Base-by-base conservation (phyloP, 2,888 invertebrate genomes). In the Holacanthella duospinosa region DNA sequence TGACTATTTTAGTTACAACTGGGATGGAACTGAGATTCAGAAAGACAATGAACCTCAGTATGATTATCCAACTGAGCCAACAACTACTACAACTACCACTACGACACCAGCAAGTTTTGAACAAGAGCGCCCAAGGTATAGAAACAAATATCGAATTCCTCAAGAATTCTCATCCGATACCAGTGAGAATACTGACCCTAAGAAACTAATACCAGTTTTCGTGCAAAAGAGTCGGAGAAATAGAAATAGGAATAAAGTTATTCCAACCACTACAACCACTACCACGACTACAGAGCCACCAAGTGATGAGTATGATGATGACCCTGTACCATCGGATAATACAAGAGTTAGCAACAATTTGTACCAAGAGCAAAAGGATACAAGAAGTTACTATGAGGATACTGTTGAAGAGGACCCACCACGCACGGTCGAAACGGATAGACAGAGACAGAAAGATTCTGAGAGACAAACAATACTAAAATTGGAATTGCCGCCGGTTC, bases 251-350 rank as follows among this genome's bases (percentile, higher is more conserved):
- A 61, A 26, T n/a, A 28, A 29, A 21, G 25, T 69, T 61, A 59
- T 61, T 59, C 9, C 58, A 1, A 55, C 55, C 12, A 59, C 53
- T 2, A 64, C 59, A 19, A n/a, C 55, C 1, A 60, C 61, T 1
- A 62, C 59, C 1, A 44, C 64, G 44, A 54, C 44, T 1, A 55
- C 61, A 6, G 61, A 29, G 28, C 60, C 3, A 44, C 58, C 24
- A 2, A 36, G 26, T 59, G 43, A 43, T 43, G 67, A 68, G 29
- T 67, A 68, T 26, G 66, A 68, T 2, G 65, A 66, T 43, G 62
- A 55, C 1, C n/a, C 43, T 21, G 29, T 60, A 27, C 25, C 53
- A 43, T 19, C 26, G 3, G 29, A 61, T 6, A 44, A 53, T 19
- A 53, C n/a, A 9, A 53, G 24, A 1, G 57, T 48, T 21, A 24